Base-by-base conservation (phyloP, 2,113 vertebrate genomes). In the Opisthocomus hoazin region DNA sequence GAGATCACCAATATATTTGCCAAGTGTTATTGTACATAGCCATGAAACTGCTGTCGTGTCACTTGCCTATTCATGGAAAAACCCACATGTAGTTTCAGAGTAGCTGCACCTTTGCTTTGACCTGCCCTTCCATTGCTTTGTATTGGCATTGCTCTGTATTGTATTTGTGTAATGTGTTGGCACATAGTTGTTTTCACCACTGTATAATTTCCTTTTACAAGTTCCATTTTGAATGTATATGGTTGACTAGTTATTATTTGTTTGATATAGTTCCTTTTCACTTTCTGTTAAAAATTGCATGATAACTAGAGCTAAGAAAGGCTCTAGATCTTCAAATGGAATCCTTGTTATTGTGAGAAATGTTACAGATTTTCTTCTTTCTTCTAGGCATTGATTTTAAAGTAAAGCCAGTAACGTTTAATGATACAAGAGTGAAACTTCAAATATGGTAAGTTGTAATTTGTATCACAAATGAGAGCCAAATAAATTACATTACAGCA, bases 361-460 rank as follows among this genome's bases (percentile, higher is more conserved):
- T 34, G 30, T 89, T 80, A 84, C 56, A 39, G 34, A 54, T 89
- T 84, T 73, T 95, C 15, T 97, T 94, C 60, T 92, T 94, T 90
- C 56, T 95, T 96, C 69, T 89, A 98, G 98, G 98, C 68, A 98
- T 98, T 95, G 97, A 98, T 94, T 98, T 98, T 94, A 98, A 97
- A 94, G 97, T 98, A 50, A 98, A 98, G 79, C 88, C 87, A 56
- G 84, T 98, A 87, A 87, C 41, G 1, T 83, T 97, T 90, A 94
- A 97, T 78, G 96, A 87, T 54, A 98, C 76, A 68, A 94, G 92
- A 93, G 89, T 98, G 89, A 98, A 97, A 91, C 97, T 98, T 86
- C 98, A 98, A 89, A 98, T 98, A 94, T 98, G 98, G 98, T 98
- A 94, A 97, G 97, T 80, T 93, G 80, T 87, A 86, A 89, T 94